Conservation (phyloP, 2,113 vertebrate species). For the Eudyptes chrysolophus region DNA sequence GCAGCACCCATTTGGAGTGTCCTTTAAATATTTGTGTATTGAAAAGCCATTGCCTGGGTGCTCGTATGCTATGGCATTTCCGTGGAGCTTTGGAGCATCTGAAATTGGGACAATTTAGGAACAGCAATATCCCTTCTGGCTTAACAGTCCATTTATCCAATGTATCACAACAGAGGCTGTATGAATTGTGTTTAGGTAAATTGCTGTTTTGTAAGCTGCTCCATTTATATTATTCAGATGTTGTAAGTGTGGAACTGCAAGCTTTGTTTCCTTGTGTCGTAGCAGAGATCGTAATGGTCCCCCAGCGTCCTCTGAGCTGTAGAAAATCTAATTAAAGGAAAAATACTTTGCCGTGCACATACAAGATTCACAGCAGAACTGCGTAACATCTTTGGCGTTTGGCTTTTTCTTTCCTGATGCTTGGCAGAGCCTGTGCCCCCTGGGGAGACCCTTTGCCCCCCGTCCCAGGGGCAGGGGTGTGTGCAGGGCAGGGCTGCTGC, state of each 20-base stretch:
- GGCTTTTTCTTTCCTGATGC: background rate
- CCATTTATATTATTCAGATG: background rate
- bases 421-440: background rate
- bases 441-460: background rate
- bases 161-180: background rate
- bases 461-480: accelerated
- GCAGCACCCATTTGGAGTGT: accelerated
- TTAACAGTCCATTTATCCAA: background rate
- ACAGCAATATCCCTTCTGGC: background rate
- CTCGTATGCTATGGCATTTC: background rate
- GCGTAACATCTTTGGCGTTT: background rate
- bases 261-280: slow-evolving; percentile 21
- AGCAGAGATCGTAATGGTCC: slow-evolving; percentile 8
- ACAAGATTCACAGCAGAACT: background rate
- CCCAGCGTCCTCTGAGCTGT: background rate
- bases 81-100: background rate
- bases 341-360: background rate
- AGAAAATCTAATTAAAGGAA: slow-evolving; percentile 61
- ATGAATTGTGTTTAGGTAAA: background rate
- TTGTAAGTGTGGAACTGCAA: slow-evolving; percentile 22
- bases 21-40: background rate
- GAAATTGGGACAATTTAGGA: background rate
- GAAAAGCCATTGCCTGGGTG: background rate
- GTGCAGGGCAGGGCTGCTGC: background rate
- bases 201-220: slow-evolving; percentile 17